Evolutionary conservation across 1,140 invertebrate species (phyloP), one percentile per base, ranked within the genome.

Genomic region (Drosophila pachea): DNA sequence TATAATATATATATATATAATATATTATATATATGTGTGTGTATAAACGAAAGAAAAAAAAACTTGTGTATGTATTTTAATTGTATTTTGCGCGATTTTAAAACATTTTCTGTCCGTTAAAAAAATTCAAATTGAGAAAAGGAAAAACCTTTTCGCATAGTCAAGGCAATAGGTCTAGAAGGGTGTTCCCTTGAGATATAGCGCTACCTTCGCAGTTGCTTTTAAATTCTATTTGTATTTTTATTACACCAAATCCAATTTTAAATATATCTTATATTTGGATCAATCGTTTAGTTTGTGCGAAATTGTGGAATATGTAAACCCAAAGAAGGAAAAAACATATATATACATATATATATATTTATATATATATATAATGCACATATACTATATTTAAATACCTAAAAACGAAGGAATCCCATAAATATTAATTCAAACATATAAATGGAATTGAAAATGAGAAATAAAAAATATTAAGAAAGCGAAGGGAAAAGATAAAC

Each of bases 21-120:
- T 66, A 66, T 70, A 22, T 22, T 22, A 22, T 22, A 22, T 22
- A 22, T 22, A 22, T 22, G 3, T 22, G 3, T 22, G 22, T 22
- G 22, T 22, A 42, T 6, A 42, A 5, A 42, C n/a, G 40, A 42
- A 42, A 42, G 2, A n/a, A 2, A 42, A 43, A 43, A 14, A 12
- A 2, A 73, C 56, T 69, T 70, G 55, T 64, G 60, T 73, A 70
- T 65, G 68, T 71, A 66, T 71, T 59, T 71, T 71, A 67, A 61
- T 43, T 60, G 68, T 70, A 59, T 54, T 56, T 59, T 66, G 68
- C 66, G 50, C 63, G 56, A 60, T 71, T 66, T 71, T 55, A 60
- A 66, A 67, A 55, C 6, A 42, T 70, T 64, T 47, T 40, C 64
- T 59, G 49, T 58, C 36, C 33, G 58, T 55, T 47, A 42, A 32